Evolutionary conservation across 2,113 vertebrate species (phyloP), one percentile per base, ranked within the genome.

Genomic region (Eulemur rufifrons): DNA sequence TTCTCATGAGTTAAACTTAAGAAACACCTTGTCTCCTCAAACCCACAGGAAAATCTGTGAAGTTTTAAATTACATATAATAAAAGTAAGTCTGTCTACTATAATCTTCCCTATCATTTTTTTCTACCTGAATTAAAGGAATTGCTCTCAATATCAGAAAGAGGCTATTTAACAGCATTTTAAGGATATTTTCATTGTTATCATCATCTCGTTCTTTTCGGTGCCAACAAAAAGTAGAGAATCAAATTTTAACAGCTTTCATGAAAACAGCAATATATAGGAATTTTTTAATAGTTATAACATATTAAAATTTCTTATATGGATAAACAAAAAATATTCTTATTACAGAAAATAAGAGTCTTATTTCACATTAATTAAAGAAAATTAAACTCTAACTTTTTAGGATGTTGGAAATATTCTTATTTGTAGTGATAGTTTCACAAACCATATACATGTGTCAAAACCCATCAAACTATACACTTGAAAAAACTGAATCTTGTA

Each of bases 71-170:
- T 18, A 1, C 13, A 18, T 15, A 32, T 54, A 86, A 95, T 59
- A 86, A 88, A 96, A 91, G 29, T 83, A 95, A 95, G 50, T 42
- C 32, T 68, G 50, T 52, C 74, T 63, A 68, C 61, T 68, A 7
- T 82, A 59, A 82, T 86, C 54, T 74, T 66, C 25, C 27, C 39
- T 50, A n/a, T 34, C 63, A 21, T 47, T 77, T 87, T 83, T n/a
- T 83, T 71, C 52, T 39, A 71, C 52, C 50, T 87, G n/a, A 81
- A 54, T 13, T 82, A 86, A 87, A 61, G 32, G 47, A n/a, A 63
- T 47, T 18, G 21, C 15, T 66, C 63, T 39, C 20, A 8, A 13
- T 71, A 73, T 87, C 32, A 76, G 20, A 39, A 78, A 78, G 25
- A 47, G 1, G 11, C 21, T 50, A 78, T 74, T 87, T 54, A 71